These are phyloP conservation scores for Anser brachyrhynchus DNA, from an alignment of 2,113 vertebrate species.

Conservation along the genomic window DNA sequence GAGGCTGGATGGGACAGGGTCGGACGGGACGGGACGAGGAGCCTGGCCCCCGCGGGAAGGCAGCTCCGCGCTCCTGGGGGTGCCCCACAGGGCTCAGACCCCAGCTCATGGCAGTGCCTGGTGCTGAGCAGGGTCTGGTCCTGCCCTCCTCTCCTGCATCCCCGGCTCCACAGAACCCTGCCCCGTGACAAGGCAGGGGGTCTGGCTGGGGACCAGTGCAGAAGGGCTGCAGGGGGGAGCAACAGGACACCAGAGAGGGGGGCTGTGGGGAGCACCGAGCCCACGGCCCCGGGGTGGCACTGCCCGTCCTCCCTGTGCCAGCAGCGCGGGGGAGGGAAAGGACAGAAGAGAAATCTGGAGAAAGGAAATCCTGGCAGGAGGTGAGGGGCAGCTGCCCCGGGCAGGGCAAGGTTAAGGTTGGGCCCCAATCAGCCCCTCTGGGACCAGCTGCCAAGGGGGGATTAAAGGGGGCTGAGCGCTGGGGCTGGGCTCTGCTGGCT, in stretches of 20 bases:
- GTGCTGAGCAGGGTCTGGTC: fast-evolving
- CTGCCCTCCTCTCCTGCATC: neutral
- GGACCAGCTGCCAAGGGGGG: neutral
- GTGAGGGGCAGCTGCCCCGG: neutral
- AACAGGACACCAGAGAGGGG: neutral
- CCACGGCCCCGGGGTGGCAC: neutral
- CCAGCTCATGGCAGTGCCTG: neutral
- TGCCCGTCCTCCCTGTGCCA: neutral
- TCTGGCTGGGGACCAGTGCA: too few relatives aligned
- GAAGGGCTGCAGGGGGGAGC: neutral
- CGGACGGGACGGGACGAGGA: neutral
- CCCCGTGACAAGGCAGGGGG: neutral
- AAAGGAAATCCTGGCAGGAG: neutral
- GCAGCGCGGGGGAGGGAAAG: neutral
- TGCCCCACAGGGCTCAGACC: neutral
- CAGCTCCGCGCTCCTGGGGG: neutral
- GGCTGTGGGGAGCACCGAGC: neutral
- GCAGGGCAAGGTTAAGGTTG: fast-evolving
- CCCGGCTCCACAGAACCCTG: neutral
- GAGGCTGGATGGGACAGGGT: neutral
- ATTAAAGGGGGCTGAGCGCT: neutral
- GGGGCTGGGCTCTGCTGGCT: too few relatives aligned
- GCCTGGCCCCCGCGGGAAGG: neutral
- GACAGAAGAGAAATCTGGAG: neutral
- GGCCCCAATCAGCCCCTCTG: fast-evolving